These are phyloP conservation scores for Cervus canadensis DNA, from an alignment of 2,113 vertebrate genomes.

Conservation along the genomic window DNA sequence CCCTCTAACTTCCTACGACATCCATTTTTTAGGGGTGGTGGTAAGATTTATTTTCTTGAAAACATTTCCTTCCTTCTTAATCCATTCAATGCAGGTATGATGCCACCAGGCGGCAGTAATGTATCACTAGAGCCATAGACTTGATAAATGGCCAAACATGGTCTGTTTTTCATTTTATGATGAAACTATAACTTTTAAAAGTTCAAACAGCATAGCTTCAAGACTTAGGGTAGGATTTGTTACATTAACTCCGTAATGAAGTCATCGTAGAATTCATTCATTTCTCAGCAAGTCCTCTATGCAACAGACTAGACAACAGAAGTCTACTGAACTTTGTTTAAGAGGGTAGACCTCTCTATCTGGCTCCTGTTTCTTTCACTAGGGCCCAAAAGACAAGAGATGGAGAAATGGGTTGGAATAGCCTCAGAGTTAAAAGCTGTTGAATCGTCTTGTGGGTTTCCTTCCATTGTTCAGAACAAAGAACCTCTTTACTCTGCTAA, in stretches of 20 bases:
- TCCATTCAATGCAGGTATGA: background rate
- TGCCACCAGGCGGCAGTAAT: slow-evolving; percentile 42
- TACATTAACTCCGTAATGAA: background rate
- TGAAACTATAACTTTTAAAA: background rate
- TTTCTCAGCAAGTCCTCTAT: background rate
- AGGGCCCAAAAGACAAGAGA: background rate
- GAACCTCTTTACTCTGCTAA: background rate
- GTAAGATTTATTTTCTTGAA: background rate
- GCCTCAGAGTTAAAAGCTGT: background rate
- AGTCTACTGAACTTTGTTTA: background rate
- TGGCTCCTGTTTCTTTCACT: background rate
- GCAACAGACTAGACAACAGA: background rate
- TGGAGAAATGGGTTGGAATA: accelerated
- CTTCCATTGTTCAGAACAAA: background rate
- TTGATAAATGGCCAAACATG: background rate
- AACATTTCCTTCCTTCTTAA: background rate
- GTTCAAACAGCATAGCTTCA: background rate
- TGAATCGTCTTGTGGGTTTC: background rate
- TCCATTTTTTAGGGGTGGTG: background rate
- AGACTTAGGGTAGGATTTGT: background rate
- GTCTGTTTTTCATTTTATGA: background rate
- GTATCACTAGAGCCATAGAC: background rate
- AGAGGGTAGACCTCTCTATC: background rate
- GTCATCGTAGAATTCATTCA: background rate
- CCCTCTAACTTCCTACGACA: background rate